Percentiles rank a stretch among this genome's conserved stretches.
phyloP scores from a whole-genome alignment of 2,797 vertebrate genomes.

The Zalophus californianus region DNA sequence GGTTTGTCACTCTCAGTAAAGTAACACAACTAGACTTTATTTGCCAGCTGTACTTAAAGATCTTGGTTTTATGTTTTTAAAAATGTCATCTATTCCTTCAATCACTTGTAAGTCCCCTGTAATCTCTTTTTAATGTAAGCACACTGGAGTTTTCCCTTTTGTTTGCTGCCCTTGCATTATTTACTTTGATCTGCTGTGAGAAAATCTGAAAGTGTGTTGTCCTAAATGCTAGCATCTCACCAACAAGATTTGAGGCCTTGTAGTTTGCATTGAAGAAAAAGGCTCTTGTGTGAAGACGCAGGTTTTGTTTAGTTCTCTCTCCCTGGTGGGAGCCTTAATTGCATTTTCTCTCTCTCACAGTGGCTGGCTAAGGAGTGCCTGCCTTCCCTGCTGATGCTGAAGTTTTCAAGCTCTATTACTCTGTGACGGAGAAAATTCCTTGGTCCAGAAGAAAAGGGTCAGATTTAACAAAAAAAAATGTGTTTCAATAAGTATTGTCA shows the following conservation, averaged over 20 bases:
- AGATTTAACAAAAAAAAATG: constrained; percentile 78
- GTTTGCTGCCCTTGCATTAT: constrained; percentile 90
- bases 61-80: constrained; percentile 87
- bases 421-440: constrained; percentile 90
- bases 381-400: constrained; percentile 91
- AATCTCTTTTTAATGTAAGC: constrained; percentile 91
- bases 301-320: constrained; percentile 91
- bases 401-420: constrained; percentile 92
- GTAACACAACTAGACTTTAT: constrained; percentile 77
- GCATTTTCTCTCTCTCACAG: constrained; percentile 92
- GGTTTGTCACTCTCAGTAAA: constrained; percentile 80
- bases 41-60: constrained; percentile 86
- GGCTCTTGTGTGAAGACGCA: constrained; percentile 90
- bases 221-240: constrained; percentile 91
- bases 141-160: constrained; percentile 89
- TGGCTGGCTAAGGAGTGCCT: constrained; percentile 89
- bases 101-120: constrained; percentile 89
- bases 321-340: constrained; percentile 94
- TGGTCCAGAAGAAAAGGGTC: constrained; percentile 87
- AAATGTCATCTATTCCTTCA: constrained; percentile 90
- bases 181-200: constrained; percentile 92
- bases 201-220: constrained; percentile 92
- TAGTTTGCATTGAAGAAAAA: constrained; percentile 89
- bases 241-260: constrained; percentile 90
- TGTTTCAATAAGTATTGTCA: constrained; percentile 86